Percentiles rank a stretch among this genome's conserved stretches.
Conservation (phyloP, 2,113 vertebrate species). For the Morone saxatilis region DNA sequence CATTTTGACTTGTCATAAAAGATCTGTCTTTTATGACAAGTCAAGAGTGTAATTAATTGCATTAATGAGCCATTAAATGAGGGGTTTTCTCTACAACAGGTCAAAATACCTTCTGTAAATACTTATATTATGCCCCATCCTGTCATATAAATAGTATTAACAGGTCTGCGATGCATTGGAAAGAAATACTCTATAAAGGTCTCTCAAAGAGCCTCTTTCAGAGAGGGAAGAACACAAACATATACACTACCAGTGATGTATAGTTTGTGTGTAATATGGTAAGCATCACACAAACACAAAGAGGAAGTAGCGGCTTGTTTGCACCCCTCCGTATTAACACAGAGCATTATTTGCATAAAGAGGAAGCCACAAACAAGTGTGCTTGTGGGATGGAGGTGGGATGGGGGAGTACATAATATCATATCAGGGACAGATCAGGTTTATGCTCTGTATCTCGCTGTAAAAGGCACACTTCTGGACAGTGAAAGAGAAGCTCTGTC, state of each 20-base stretch:
- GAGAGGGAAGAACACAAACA: not conserved
- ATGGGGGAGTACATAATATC: not conserved
- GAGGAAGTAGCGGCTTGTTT: slow-evolving; percentile 46
- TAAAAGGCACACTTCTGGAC: not conserved
- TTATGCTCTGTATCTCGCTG: not conserved
- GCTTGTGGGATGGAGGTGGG: slow-evolving; percentile 26
- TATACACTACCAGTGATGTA: not conserved
- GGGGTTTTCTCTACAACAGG: not conserved
- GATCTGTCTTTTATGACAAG: too few species aligned
- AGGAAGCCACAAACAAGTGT: slow-evolving; percentile 51
- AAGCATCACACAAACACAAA: not conserved
- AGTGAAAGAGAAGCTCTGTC: slow-evolving; percentile 25
- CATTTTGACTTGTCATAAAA: not conserved
- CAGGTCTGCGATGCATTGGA: not conserved
- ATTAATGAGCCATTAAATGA: not conserved
- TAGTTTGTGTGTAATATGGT: not conserved
- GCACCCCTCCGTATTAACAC: slow-evolving; percentile 23
- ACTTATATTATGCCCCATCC: not conserved
- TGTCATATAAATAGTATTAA: not conserved
- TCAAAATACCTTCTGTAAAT: not conserved
- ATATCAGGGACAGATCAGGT: not conserved
- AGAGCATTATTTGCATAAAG: slow-evolving; percentile 70
- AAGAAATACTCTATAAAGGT: not conserved
- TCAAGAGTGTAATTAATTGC: not conserved
- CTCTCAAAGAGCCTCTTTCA: too few species aligned